A percentile compares a stretch with the other conserved stretches of the same genome.
Conservation (phyloP, 2,797 vertebrate genomes). For the Anomalospiza imberbis region DNA sequence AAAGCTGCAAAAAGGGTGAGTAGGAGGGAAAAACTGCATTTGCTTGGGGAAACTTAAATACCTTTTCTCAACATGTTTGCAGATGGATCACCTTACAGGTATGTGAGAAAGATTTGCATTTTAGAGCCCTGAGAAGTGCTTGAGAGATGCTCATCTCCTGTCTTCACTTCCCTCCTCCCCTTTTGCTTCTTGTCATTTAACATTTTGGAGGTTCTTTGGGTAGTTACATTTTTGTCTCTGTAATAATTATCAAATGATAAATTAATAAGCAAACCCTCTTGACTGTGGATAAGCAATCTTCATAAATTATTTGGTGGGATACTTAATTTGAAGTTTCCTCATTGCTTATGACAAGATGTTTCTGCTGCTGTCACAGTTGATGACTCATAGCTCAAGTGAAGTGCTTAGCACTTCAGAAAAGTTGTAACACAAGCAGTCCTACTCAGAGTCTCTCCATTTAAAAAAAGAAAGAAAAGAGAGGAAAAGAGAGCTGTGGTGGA, state of each 20-base stretch:
- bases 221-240: conserved; percentile 9
- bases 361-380: conserved; percentile 55
- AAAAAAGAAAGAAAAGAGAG: not conserved
- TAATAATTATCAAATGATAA: conserved; percentile 6
- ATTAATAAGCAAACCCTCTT: not conserved
- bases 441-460: not conserved
- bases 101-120: not conserved
- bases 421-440: not conserved
- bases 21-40: not conserved
- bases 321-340: conserved; percentile 54
- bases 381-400: conserved; percentile 48
- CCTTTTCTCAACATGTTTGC: not conserved
- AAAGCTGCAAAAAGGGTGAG: not conserved
- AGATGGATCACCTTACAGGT: not conserved
- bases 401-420: conserved; percentile 36
- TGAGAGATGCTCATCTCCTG: not conserved
- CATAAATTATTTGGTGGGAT: conserved; percentile 36
- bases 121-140: not conserved
- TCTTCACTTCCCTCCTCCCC: not conserved
- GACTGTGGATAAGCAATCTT: conserved; percentile 20
- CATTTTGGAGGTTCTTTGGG: not conserved
- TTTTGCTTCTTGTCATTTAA: not conserved
- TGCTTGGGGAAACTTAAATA: not conserved
- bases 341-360: conserved; percentile 59
- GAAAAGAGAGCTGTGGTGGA: not conserved